These are phyloP conservation scores for Aphelenchoides bicaudatus DNA, from an alignment of 2,888 invertebrate genomes.

Conservation along the genomic window DNA sequence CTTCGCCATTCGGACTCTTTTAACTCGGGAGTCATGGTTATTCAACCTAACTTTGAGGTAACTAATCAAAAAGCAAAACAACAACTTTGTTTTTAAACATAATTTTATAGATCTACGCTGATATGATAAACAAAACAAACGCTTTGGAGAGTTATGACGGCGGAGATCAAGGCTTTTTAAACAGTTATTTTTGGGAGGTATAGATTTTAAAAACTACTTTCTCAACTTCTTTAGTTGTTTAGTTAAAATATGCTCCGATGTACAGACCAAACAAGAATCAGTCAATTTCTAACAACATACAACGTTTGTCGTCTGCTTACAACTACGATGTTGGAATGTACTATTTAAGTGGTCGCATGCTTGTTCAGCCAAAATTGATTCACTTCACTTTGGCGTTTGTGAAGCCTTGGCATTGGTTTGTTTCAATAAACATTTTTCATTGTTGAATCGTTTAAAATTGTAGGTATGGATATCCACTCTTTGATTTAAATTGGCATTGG, in stretches of 20 bases:
- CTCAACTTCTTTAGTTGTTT: background rate
- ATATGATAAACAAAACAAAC: constrained; percentile 38
- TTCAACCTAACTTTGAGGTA: constrained; percentile 46
- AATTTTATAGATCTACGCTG: constrained; percentile 37
- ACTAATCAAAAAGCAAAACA: background rate
- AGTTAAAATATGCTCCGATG: constrained; percentile 40
- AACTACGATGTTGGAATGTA: constrained; percentile 56
- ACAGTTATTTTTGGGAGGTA: constrained; percentile 45
- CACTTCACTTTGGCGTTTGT: constrained; percentile 50
- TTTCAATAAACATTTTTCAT: constrained; percentile 23
- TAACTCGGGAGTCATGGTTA: constrained; percentile 52
- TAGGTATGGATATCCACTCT: constrained; percentile 44
- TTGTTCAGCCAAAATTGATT: constrained; percentile 46
- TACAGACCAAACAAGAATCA: constrained; percentile 24
- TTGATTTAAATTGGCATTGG: constrained; percentile 50
- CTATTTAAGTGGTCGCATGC: constrained; percentile 40
- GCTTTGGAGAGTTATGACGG: constrained; percentile 46
- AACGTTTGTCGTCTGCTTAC: constrained; percentile 40
- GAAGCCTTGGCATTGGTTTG: constrained; percentile 51
- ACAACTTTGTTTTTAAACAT: background rate
- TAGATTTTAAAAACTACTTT: constrained; percentile 25
- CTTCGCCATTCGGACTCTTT: constrained; percentile 54
- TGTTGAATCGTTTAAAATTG: background rate
- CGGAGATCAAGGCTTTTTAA: constrained; percentile 55
- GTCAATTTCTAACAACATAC: constrained; percentile 11